Percentiles rank a stretch among this genome's conserved stretches.
Evolutionary conservation across 2,888 invertebrate genomes (phyloP).

Genomic region (Scrobipalpa costella): DNA sequence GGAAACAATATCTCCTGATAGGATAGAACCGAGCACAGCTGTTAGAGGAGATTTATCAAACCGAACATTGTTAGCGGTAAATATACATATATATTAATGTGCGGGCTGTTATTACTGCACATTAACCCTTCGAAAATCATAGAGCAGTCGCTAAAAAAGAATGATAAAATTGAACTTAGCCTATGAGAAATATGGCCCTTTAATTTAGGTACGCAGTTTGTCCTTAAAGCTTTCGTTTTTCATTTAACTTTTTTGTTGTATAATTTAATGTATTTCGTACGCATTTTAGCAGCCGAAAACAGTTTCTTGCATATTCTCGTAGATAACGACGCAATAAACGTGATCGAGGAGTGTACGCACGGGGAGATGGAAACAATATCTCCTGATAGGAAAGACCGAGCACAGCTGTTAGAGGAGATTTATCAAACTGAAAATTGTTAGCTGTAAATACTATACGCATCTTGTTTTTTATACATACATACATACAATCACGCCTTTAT

Average conservation of each 20-base stretch:
- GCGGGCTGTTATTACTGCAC: not conserved
- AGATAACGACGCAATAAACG: slow-evolving; percentile 15
- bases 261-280: too few species aligned
- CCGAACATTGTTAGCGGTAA: slow-evolving; percentile 1
- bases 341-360: slow-evolving; percentile 1
- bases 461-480: too few species aligned
- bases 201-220: too few species aligned
- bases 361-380: slow-evolving; percentile 15
- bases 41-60: slow-evolving; percentile 10
- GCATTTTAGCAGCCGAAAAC: not conserved
- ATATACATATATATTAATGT: too few species aligned
- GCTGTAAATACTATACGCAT: too few species aligned
- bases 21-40: slow-evolving; percentile 6
- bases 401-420: slow-evolving; percentile 9
- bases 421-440: slow-evolving; percentile 3
- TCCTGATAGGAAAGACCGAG: slow-evolving; percentile 4
- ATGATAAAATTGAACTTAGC: too few species aligned
- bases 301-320: not conserved
- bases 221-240: too few species aligned
- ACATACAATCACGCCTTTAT: too few species aligned
- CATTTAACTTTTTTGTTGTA: too few species aligned
- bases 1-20: slow-evolving; percentile 18
- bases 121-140: too few species aligned
- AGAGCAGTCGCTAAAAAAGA: too few species aligned
- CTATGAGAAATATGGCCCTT: too few species aligned